Conservation (phyloP, 2,797 vertebrate genomes). For the Morelia viridis region DNA sequence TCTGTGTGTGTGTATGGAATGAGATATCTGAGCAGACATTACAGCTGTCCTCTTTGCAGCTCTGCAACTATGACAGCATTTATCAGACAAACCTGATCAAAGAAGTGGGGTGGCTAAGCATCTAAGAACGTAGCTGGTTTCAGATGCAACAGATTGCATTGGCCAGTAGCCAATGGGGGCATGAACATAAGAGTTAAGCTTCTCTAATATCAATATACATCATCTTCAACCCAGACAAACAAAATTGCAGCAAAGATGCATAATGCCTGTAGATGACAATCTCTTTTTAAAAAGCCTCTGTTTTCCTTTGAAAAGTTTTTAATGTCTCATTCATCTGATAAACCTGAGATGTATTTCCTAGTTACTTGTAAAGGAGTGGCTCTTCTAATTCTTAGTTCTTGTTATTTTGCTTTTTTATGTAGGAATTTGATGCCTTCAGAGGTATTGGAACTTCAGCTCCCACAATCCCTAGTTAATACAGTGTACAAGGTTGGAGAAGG, state of each 20-base stretch:
- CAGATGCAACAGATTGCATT: neutral
- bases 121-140: neutral
- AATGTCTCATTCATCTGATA: neutral
- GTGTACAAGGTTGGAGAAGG: neutral
- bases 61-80: neutral
- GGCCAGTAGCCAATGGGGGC: neutral
- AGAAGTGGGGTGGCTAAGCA: neutral
- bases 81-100: neutral
- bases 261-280: no score
- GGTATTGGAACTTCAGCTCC: neutral
- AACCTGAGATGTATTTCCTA: neutral
- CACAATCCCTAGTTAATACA: neutral
- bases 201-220: neutral
- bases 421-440: neutral
- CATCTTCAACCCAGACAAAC: neutral
- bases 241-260: neutral
- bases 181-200: neutral
- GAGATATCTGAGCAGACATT: neutral
- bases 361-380: neutral
- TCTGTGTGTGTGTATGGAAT: neutral
- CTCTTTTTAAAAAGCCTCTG: neutral
- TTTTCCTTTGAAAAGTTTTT: neutral
- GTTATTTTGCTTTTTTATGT: neutral
- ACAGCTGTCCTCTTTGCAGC: slow-evolving; percentile 23
- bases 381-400: neutral